phyloP scores from a whole-genome alignment of 2,113 vertebrate genomes.

The Neodon shergylaensis region DNA sequence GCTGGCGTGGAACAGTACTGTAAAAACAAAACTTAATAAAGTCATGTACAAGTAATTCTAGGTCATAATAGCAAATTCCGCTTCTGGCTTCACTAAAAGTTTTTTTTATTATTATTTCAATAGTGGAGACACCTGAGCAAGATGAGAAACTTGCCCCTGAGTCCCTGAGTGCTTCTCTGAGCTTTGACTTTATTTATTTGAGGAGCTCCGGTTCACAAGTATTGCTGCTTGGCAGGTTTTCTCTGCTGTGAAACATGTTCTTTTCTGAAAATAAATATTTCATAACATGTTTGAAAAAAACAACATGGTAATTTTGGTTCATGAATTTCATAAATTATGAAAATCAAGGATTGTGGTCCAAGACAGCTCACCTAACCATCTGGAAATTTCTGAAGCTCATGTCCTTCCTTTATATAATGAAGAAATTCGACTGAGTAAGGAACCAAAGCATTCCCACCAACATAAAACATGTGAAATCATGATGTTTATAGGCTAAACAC shows the following conservation, averaged over 20 bases:
- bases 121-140: neutral
- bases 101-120: neutral
- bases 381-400: neutral
- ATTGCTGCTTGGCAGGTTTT: neutral
- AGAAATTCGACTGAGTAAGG: neutral
- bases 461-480: neutral
- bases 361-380: neutral
- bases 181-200: neutral
- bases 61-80: neutral
- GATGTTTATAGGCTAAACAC: neutral
- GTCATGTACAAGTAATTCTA: neutral
- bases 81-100: neutral
- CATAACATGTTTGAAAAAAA: neutral
- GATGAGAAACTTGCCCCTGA: neutral
- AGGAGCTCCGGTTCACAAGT: neutral
- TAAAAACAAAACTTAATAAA: neutral
- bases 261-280: neutral
- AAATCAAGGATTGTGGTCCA: neutral
- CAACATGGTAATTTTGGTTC: neutral
- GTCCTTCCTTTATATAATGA: neutral
- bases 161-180: neutral
- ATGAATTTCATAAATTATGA: neutral
- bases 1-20: neutral
- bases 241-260: neutral
- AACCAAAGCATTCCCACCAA: neutral